These are phyloP conservation scores for Psittacula cyanocephala DNA, from an alignment of 2,113 vertebrate genomes.

Conservation along the genomic window DNA sequence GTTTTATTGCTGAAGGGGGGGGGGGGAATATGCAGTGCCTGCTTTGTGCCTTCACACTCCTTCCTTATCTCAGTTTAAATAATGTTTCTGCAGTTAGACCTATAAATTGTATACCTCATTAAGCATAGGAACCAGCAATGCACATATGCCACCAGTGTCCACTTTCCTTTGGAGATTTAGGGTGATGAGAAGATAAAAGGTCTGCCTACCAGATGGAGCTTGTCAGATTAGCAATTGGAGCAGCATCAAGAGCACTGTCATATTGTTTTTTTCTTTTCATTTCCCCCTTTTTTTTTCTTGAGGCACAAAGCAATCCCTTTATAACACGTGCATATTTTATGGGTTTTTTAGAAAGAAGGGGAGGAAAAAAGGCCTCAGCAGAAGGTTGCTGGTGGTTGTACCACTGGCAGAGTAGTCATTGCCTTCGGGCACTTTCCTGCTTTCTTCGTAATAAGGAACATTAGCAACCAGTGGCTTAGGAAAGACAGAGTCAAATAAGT, in stretches of 20 bases:
- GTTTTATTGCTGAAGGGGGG: not conserved
- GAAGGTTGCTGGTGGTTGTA: slow-evolving; percentile 72
- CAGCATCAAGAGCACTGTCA: slow-evolving; percentile 68
- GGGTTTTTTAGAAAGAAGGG: not conserved
- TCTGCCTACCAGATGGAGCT: slow-evolving; percentile 79
- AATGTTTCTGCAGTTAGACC: slow-evolving; percentile 6
- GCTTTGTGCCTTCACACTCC: not conserved
- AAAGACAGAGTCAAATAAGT: slow-evolving; percentile 73
- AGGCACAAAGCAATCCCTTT: slow-evolving; percentile 72
- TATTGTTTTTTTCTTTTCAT: not conserved
- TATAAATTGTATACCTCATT: slow-evolving; percentile 68
- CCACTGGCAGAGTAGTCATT: slow-evolving; percentile 56
- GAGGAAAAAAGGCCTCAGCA: slow-evolving; percentile 57
- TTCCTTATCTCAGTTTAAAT: slow-evolving; percentile 8
- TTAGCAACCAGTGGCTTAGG: slow-evolving; percentile 90
- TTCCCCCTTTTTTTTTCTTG: not conserved
- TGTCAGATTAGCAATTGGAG: slow-evolving; percentile 79
- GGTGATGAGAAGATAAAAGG: slow-evolving; percentile 74
- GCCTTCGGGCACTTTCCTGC: slow-evolving; percentile 72
- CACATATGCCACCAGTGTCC: slow-evolving; percentile 76
- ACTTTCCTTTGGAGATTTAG: slow-evolving; percentile 73
- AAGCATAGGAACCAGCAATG: slow-evolving; percentile 49
- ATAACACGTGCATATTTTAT: slow-evolving; percentile 79
- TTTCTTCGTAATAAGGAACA: slow-evolving; percentile 76
- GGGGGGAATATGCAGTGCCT: not conserved